Evolutionary conservation across 1,140 invertebrate genomes (phyloP).

Genomic region (Polyergus mexicanus): DNA sequence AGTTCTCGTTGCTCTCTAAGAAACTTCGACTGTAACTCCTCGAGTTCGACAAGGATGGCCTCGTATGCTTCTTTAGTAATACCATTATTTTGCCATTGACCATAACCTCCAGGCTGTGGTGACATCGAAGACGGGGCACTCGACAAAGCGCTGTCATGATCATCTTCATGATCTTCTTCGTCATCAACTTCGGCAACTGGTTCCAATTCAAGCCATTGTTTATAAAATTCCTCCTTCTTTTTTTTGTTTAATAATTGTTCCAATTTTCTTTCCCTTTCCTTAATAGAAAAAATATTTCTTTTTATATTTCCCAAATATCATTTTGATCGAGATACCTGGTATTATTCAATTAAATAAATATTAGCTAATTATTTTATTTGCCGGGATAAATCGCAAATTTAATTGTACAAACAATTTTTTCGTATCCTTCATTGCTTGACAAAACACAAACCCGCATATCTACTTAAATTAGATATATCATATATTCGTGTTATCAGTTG

Average conservation of each 20-base stretch:
- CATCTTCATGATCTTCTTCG: slow-evolving; percentile 82
- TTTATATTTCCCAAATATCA: slow-evolving; percentile 4
- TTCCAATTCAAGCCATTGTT: slow-evolving; percentile 82
- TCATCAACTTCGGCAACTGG: slow-evolving; percentile 84
- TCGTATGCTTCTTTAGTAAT: slow-evolving; percentile 82
- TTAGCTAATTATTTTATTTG: no score
- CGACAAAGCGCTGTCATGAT: slow-evolving; percentile 80
- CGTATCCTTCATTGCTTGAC: no score
- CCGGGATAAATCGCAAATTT: no score
- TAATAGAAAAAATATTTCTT: neutral
- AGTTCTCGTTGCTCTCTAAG: slow-evolving; percentile 80
- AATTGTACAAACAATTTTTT: no score
- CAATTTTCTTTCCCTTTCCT: slow-evolving; percentile 84
- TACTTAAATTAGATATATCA: neutral
- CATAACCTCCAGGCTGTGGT: slow-evolving; percentile 80
- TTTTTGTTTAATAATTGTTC: slow-evolving; percentile 83
- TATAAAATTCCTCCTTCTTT: slow-evolving; percentile 82
- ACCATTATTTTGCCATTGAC: slow-evolving; percentile 77
- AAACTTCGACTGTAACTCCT: slow-evolving; percentile 81
- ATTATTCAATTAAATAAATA: neutral
- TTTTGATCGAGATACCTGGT: neutral
- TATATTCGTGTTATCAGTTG: no score
- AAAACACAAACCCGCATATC: neutral
- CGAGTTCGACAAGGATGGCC: slow-evolving; percentile 77
- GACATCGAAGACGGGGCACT: slow-evolving; percentile 82